Percentiles rank a stretch among this genome's conserved stretches.
phyloP scores from a whole-genome alignment of 2,113 vertebrate genomes.

The Lates calcarifer region DNA sequence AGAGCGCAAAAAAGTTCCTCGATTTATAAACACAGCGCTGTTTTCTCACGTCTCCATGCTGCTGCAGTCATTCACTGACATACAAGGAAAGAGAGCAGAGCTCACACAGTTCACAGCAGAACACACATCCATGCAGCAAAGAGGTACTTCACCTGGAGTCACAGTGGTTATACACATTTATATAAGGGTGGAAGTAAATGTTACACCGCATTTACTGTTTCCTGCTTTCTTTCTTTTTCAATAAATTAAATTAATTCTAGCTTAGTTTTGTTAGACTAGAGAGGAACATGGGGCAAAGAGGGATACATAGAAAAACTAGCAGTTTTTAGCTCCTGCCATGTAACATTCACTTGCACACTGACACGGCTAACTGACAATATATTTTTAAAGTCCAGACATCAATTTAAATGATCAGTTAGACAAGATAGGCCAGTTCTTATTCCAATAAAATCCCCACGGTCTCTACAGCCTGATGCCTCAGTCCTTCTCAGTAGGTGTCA shows the following conservation, averaged over 20 bases:
- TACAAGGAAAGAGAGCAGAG: constrained; percentile 61
- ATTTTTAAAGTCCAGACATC: not conserved
- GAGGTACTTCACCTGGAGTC: constrained; percentile 57
- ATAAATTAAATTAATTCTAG: not conserved
- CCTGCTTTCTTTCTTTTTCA: not conserved
- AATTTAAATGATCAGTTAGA: not conserved
- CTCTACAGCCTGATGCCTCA: not conserved
- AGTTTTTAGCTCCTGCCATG: not conserved
- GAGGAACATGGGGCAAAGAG: not conserved
- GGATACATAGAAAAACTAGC: not conserved
- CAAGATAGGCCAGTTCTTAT: not conserved
- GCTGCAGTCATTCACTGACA: constrained; percentile 72
- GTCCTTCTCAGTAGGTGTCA: not conserved
- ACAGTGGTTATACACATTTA: not conserved
- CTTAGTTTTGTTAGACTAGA: not conserved
- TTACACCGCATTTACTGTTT: not conserved
- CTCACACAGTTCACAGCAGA: constrained; percentile 44
- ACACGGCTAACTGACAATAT: not conserved
- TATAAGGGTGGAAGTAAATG: no score
- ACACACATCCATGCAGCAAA: constrained; percentile 32
- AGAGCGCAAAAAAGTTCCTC: constrained; percentile 26
- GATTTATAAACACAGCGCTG: constrained; percentile 58
- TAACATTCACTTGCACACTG: not conserved
- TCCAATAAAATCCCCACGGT: not conserved
- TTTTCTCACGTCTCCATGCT: constrained; percentile 77